Evolutionary conservation across 2,888 invertebrate genomes (phyloP), one percentile per base, ranked within the genome.

Genomic region (Drosophila algonquin): DNA sequence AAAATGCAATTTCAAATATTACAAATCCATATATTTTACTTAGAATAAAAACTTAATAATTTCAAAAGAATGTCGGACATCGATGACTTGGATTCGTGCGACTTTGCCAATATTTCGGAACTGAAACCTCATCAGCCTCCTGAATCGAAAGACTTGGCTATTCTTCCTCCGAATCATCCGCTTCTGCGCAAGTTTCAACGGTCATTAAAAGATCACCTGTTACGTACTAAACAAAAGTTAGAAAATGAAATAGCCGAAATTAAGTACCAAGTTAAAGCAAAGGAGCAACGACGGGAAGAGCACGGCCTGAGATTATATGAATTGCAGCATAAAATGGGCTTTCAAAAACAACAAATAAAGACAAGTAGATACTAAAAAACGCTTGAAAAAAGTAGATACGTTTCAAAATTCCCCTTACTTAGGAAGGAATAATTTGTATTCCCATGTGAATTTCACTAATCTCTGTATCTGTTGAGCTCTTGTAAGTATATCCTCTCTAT

Each of bases 111-210:
- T 60, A 64, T 62, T 4, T 58, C 54, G n/a, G n/a, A n/a, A 0
- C 8, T 55, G 1, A 56, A 45, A 2, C 8, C 52, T 24, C 44
- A 71, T n/a, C 12, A 63, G 5, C 53, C 7, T 1, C 35, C 74
- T n/a, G 76, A 80, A 16, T 71, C 75, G 0, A 80, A 85, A 12
- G 52, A 72, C 27, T 68, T 89, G 64, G 81, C 81, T 0, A 74
- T 90, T 6, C 73, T 96, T 73, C 94, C 95, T 69, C 94, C 96
- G 0, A 93, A 95, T 60, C 96, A 96, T 91, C 96, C 95, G 0
- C 93, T 96, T 54, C 94, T 96, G 94, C 93, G 94, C 80, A 94
- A 94, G 80, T 96, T 96, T 92, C 96, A 96, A 92, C 92, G 93
- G 72, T 94, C 95, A 0, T 93, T 96, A 2, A 94, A 93, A 78